Base-by-base conservation (phyloP, 2,113 vertebrate species). In the Martes martes region DNA sequence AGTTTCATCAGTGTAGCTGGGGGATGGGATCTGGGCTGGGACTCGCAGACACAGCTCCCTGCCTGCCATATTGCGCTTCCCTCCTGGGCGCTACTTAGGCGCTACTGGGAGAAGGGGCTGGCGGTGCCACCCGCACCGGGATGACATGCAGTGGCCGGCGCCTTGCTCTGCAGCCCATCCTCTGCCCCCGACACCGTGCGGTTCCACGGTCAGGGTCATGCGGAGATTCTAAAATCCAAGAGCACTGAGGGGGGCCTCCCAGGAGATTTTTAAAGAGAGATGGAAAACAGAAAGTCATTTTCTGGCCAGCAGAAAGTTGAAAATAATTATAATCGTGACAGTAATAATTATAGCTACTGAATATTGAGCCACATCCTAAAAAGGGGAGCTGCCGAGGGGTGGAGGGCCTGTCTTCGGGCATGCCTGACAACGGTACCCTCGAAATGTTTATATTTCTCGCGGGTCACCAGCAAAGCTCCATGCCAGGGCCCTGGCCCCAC, bases 111-210 rank as follows among this genome's bases (percentile, higher is more conserved):
- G 71, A 42, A 15, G 79, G 69, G 21, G 92, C 55, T 2, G 21
- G 9, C 4, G 0, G 0, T 11, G 52, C 33, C 5, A 1, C 39
- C 23, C 3, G 55, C 0, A 0, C 4, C 0, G 8, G 67, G 94
- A 47, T 59, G 81, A 88, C 78, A 55, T 5, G 0, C 1, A 16
- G 90, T 6, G 88, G 88, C 71, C 0, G 0, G 11, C 0, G 0
- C 36, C 16, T 0, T 16, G n/a, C 81, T 28, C 84, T 15, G 73
- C 19, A 39, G 55, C n/a, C 1, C 23, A 2, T n/a, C 0, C 4
- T 7, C 23, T 7, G 7, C 21, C 6, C 39, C 6, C 0, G 3
- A 14, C 3, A 2, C 61, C 0, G 1, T 2, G 61, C 1, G 5
- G 52, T 42, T 0, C 36, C 18, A 0, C 13, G 4, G 76, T 14